These are phyloP conservation scores for Cossypha dichroa DNA, from an alignment of 2,797 vertebrate genomes.

Conservation along the genomic window DNA sequence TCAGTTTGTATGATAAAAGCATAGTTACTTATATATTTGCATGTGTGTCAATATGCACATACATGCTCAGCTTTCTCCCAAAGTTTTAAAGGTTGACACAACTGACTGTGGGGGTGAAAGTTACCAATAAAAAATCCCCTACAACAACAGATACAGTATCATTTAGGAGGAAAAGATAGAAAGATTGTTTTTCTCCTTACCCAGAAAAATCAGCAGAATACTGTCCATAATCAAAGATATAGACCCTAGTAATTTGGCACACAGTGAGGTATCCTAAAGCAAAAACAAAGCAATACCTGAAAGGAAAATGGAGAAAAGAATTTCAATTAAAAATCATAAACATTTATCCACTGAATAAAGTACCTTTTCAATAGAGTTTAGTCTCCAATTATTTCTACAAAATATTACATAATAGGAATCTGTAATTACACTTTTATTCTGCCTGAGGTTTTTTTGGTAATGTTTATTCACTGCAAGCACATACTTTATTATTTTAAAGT, in stretches of 20 bases:
- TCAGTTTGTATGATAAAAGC: neutral
- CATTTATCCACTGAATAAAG: neutral
- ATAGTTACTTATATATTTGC: neutral
- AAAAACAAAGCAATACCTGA: slow-evolving; percentile 95
- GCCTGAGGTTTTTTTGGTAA: neutral
- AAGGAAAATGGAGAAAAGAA: slow-evolving; percentile 33
- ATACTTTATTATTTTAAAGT: neutral
- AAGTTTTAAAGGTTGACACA: neutral
- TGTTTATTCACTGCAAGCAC: neutral
- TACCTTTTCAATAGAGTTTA: neutral
- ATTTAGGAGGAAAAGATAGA: neutral
- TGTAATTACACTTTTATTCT: neutral
- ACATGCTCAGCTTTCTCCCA: neutral
- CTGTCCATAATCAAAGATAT: slow-evolving; percentile 98
- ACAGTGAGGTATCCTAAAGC: slow-evolving; percentile 95
- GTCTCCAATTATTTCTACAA: neutral
- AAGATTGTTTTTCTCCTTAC: slow-evolving; percentile 79
- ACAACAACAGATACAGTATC: neutral
- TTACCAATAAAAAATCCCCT: neutral
- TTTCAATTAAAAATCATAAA: neutral
- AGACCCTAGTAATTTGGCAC: slow-evolving; percentile 97
- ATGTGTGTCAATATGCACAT: neutral
- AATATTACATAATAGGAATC: neutral
- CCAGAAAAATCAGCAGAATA: slow-evolving; percentile 99
- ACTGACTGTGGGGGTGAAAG: neutral